These are phyloP conservation scores for Adrianichthys oophorus DNA, from an alignment of 2,797 vertebrate species.

Conservation along the genomic window DNA sequence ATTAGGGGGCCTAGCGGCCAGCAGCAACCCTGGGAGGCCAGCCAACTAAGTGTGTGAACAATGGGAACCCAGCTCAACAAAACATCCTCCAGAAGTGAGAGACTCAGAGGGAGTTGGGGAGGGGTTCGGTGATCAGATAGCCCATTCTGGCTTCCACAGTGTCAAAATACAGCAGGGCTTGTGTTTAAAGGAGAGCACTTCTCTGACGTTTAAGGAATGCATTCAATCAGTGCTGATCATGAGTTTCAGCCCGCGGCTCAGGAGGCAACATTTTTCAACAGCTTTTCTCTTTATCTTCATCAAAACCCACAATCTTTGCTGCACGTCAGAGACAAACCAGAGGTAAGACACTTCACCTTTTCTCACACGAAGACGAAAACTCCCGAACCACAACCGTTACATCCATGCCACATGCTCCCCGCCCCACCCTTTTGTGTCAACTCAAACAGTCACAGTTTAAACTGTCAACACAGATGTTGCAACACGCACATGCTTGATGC, in stretches of 20 bases:
- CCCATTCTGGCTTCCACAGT: constrained; percentile 36
- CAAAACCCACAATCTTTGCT: constrained; percentile 11
- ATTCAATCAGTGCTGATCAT: constrained; percentile 22
- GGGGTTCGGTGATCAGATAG: constrained; percentile 53
- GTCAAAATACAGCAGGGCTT: constrained; percentile 58
- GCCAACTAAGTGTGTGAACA: constrained; percentile 81
- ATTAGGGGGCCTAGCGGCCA: constrained; percentile 79
- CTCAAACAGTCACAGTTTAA: constrained; percentile 26
- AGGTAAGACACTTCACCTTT: constrained; percentile 19
- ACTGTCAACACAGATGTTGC: constrained; percentile 49
- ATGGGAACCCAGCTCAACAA: constrained; percentile 84
- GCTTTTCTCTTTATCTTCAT: constrained; percentile 12
- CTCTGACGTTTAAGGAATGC: constrained; percentile 32
- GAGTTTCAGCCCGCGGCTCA: constrained; percentile 32
- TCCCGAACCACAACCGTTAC: constrained; percentile 21
- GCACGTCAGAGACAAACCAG: constrained; percentile 16
- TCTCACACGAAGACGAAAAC: constrained; percentile 6
- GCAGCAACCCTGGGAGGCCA: constrained; percentile 74
- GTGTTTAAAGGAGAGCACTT: constrained; percentile 39
- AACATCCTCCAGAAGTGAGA: constrained; percentile 83
- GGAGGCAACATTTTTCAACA: constrained; percentile 15
- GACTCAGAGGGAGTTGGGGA: constrained; percentile 50
- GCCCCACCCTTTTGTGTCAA: constrained; percentile 6
- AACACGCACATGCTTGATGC: constrained; percentile 39
- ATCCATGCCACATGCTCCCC: constrained; percentile 28